phyloP scores from a whole-genome alignment of 1,140 invertebrate species.

The Coenobita brevimanus region DNA sequence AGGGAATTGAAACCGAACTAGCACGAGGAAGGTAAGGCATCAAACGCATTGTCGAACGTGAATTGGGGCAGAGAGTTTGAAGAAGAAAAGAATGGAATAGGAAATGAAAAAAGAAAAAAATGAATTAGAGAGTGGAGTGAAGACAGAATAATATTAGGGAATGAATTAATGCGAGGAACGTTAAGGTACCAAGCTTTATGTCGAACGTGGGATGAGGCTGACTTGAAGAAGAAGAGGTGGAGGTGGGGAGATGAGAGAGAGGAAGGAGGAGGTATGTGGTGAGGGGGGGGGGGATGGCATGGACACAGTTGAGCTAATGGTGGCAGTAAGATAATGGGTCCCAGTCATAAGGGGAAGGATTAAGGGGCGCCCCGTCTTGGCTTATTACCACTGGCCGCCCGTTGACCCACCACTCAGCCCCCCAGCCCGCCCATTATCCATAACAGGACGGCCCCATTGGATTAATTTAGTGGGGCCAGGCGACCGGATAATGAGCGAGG shows the following conservation, averaged over 20 bases:
- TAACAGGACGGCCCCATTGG: slow-evolving; percentile 20
- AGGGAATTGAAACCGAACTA: too few species aligned
- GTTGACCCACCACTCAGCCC: background rate
- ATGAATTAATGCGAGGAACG: background rate
- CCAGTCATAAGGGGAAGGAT: background rate
- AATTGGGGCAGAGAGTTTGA: too few species aligned
- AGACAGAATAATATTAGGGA: too few species aligned
- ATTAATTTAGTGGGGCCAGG: slow-evolving; percentile 43
- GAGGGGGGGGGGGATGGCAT: too few species aligned
- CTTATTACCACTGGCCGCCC: slow-evolving; percentile 18
- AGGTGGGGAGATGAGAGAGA: background rate
- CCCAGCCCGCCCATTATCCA: slow-evolving; percentile 23
- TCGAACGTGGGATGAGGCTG: background rate
- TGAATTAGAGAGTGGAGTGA: too few species aligned
- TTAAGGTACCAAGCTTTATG: background rate
- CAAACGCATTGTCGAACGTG: too few species aligned
- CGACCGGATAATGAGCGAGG: slow-evolving; percentile 41
- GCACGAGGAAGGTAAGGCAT: too few species aligned
- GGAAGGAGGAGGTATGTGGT: background rate
- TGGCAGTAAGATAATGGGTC: too few species aligned
- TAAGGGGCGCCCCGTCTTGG: slow-evolving; percentile 2
- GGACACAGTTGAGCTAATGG: too few species aligned
- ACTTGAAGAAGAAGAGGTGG: background rate
- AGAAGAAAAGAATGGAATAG: background rate
- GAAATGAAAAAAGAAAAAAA: background rate